Conservation (phyloP, 2,888 invertebrate genomes). For the Parnassius orleans region DNA sequence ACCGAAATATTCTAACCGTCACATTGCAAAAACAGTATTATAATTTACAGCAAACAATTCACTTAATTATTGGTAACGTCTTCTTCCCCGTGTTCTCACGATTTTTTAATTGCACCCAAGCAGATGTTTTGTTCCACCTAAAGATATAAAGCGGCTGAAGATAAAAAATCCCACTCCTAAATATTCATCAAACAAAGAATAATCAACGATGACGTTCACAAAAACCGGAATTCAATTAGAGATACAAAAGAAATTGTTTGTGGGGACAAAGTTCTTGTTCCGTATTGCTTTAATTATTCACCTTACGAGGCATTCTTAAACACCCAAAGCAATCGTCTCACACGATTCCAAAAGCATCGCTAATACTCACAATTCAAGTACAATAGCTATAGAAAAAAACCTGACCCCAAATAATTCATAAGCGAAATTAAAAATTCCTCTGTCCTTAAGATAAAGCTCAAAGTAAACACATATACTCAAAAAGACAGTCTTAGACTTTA, state of each 20-base stretch:
- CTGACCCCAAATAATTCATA: slow-evolving; percentile 63
- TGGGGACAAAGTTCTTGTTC: slow-evolving; percentile 72
- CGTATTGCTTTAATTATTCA: slow-evolving; percentile 70
- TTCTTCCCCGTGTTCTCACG: slow-evolving; percentile 71
- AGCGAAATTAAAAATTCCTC: slow-evolving; percentile 67
- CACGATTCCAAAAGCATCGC: slow-evolving; percentile 65
- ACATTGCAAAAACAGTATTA: slow-evolving; percentile 33
- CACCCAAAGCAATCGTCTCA: slow-evolving; percentile 55
- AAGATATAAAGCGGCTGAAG: slow-evolving; percentile 58
- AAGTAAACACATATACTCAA: slow-evolving; percentile 66
- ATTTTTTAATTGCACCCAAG: slow-evolving; percentile 71
- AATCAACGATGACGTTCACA: slow-evolving; percentile 70
- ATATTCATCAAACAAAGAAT: slow-evolving; percentile 69
- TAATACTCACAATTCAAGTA: slow-evolving; percentile 58
- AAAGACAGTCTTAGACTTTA: slow-evolving; percentile 64
- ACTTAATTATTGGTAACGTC: slow-evolving; percentile 58
- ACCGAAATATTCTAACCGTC: slow-evolving; percentile 9
- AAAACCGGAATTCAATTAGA: slow-evolving; percentile 77
- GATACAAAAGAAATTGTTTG: slow-evolving; percentile 66
- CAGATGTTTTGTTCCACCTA: slow-evolving; percentile 66
- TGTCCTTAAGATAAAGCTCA: slow-evolving; percentile 72
- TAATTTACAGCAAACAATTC: slow-evolving; percentile 41
- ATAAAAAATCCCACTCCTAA: slow-evolving; percentile 54
- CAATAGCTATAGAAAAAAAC: slow-evolving; percentile 59
- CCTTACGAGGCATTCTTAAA: slow-evolving; percentile 45